Conservation (phyloP, 2,113 vertebrate genomes). For the Oncorhynchus clarkii region DNA sequence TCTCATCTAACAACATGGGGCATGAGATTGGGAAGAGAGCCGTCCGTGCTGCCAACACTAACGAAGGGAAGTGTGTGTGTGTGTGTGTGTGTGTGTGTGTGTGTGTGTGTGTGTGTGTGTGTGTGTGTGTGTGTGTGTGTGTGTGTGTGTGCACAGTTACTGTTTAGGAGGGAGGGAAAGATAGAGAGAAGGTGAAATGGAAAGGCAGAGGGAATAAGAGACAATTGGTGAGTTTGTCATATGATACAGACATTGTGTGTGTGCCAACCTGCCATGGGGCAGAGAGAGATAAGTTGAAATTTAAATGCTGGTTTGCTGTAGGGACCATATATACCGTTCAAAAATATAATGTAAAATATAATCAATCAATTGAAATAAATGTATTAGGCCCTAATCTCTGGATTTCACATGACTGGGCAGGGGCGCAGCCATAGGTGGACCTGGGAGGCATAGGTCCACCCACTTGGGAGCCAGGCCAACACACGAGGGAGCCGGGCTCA, state of each 20-base stretch:
- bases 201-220: neutral
- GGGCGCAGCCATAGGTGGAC: no score
- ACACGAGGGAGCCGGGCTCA: no score
- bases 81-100: conserved; percentile 1
- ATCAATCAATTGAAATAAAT: no score
- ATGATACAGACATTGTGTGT: neutral
- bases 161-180: neutral
- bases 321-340: neutral
- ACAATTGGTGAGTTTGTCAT: neutral
- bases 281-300: neutral
- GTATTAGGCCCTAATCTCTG: no score
- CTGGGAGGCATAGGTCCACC: no score
- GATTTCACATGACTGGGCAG: no score
- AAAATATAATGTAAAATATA: no score
- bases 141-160: neutral
- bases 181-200: neutral
- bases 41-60: neutral
- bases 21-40: neutral
- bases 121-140: conserved; percentile 4
- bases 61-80: neutral
- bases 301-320: neutral
- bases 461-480: no score
- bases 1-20: neutral
- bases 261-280: neutral
- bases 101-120: conserved; percentile 8